These are phyloP conservation scores for Eurystomus glaucurus DNA, from an alignment of 2,797 vertebrate species.

Conservation along the genomic window DNA sequence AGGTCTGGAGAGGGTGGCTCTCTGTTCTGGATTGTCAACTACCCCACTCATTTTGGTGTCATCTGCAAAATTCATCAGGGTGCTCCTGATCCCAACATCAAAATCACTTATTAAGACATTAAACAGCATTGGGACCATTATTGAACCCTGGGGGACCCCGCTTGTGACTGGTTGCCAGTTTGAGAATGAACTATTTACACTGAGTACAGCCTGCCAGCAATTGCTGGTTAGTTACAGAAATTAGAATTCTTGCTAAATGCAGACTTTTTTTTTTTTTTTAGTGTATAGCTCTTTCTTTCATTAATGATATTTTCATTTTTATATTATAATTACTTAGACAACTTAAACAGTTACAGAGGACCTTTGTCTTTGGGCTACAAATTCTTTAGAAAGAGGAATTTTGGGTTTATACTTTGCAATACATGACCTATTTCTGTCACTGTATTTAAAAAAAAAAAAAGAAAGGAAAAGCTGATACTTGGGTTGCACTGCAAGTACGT, in stretches of 20 bases:
- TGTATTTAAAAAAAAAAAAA: not conserved
- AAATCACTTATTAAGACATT: too few species aligned
- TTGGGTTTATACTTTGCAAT: not conserved
- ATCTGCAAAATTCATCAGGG: too few species aligned
- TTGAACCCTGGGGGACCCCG: too few species aligned
- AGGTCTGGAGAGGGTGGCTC: too few species aligned
- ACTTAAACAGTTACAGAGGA: not conserved
- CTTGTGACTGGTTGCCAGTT: too few species aligned
- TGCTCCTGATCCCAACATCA: too few species aligned
- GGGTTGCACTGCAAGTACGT: not conserved
- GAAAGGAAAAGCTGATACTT: not conserved
- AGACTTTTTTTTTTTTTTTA: fast-evolving
- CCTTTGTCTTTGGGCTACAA: not conserved
- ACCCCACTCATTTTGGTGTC: too few species aligned
- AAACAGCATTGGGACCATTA: too few species aligned
- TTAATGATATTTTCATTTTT: not conserved
- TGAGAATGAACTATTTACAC: too few species aligned
- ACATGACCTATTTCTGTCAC: not conserved
- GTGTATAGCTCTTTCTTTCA: not conserved
- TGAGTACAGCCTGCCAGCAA: not conserved
- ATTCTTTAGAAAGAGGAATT: not conserved
- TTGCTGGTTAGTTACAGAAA: not conserved
- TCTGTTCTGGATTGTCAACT: too few species aligned
- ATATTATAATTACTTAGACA: not conserved
- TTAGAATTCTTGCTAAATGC: not conserved